Evolutionary conservation across 2,888 invertebrate genomes (phyloP), one percentile per base, ranked within the genome.

Genomic region (Brachypalpus laphriformis): DNA sequence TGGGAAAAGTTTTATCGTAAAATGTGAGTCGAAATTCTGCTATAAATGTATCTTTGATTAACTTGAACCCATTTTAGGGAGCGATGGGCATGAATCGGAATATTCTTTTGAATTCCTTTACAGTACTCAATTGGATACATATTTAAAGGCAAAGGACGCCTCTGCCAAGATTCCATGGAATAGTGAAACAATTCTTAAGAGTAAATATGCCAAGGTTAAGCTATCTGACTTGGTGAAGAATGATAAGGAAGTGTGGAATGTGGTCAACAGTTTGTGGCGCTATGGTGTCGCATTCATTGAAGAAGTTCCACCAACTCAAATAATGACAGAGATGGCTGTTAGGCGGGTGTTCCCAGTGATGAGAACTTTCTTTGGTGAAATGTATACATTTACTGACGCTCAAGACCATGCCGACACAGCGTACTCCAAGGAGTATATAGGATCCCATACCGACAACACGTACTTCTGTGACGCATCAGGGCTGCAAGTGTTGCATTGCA

Each of bases 381-480:
- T 96, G 94, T 96, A 95, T 94, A 92, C 93, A 42, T 94, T 96
- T 88, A 93, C 93, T 3, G 93, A 94, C 16, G 90, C 93, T 28
- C 90, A 93, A 9, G 93, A 93, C 75, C 94, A 95, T 87, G 94
- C 94, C 0, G 97, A 97, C 88, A 95, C 95, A 0, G 96, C 97
- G 0, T 97, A 96, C 88, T 94, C 95, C 0, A 94, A 93, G 42
- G 91, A 94, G 2, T 93, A 93, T 14, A 92, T 97, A 0, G 95
- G 94, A 2, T 93, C 94, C 0, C 97, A 97, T 89, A 96, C 94
- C 2, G 97, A 97, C 89, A 95, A 94, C 70, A 96, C 96, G 0
- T 97, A 97, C 89, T 96, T 96, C 87, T 94, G 93, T 65, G 95
- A 96, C 90, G 94, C 96, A 0, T 94, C 95, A 57, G 96, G 96